A percentile compares a stretch with the other conserved stretches of the same genome.
Conservation (phyloP, 2,888 invertebrate genomes). For the Brachynemurus nebulosus region DNA sequence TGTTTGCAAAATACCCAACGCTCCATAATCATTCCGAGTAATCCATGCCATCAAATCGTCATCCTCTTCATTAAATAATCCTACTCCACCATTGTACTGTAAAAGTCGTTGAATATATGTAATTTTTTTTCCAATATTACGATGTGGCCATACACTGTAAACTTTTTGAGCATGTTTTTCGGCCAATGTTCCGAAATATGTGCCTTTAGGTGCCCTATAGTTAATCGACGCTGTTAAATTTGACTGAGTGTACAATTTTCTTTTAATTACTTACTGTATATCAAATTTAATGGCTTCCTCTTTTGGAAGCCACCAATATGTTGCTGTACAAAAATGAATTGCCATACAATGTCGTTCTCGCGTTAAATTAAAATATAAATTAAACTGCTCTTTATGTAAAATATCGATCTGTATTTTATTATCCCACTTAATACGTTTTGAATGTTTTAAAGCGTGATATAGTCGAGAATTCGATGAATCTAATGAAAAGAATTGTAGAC, state of each 20-base stretch:
- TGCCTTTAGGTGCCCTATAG: too few species aligned
- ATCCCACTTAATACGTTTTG: not conserved
- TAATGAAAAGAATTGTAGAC: not conserved
- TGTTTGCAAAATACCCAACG: constrained; percentile 22
- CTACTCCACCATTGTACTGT: constrained; percentile 20
- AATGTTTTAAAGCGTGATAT: not conserved
- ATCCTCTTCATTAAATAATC: constrained; percentile 21
- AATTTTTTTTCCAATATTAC: constrained; percentile 16
- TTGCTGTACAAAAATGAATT: not conserved
- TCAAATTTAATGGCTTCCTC: not conserved
- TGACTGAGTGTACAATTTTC: not conserved
- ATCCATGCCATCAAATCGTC: constrained; percentile 22
- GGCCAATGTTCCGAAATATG: constrained; percentile 19
- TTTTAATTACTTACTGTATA: not conserved
- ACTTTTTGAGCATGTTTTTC: constrained; percentile 18
- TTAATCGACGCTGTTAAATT: too few species aligned
- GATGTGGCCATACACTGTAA: constrained; percentile 21
- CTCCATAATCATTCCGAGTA: constrained; percentile 20
- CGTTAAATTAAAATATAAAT: not conserved
- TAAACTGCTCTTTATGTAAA: not conserved
- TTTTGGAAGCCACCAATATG: constrained; percentile 1
- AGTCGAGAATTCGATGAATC: not conserved
- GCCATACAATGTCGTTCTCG: not conserved
- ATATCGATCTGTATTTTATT: not conserved
- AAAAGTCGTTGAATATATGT: constrained; percentile 17